Conservation (phyloP, 2,888 invertebrate genomes). For the Poecilobothrus nobilitatus region DNA sequence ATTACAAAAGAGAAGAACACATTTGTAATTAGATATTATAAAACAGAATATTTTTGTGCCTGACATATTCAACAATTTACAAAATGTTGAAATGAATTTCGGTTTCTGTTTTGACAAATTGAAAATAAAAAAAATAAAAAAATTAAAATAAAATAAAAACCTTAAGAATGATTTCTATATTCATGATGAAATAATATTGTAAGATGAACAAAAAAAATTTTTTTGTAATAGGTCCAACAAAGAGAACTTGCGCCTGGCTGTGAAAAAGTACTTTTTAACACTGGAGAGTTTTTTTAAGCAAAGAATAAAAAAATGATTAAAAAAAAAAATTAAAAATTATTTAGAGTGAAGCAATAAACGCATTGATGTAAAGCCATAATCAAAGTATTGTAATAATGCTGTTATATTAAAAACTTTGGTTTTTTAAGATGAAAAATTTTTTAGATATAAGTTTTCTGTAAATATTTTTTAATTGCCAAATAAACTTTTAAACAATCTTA, state of each 20-base stretch:
- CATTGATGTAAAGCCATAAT: constrained; percentile 6
- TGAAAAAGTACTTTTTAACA: constrained; percentile 6
- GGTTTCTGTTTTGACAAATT: constrained; percentile 1
- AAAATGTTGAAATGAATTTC: constrained; percentile 6
- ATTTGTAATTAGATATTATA: constrained; percentile 63
- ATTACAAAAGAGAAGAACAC: constrained; percentile 70
- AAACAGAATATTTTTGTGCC: constrained; percentile 18
- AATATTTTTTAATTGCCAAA: constrained; percentile 6
- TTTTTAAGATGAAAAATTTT: not conserved
- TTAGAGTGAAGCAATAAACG: constrained; percentile 6
- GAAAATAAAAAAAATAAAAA: not conserved
- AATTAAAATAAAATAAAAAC: not conserved
- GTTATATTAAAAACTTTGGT: not conserved
- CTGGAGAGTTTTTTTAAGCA: constrained; percentile 3
- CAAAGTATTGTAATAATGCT: constrained; percentile 6
- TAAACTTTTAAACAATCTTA: constrained; percentile 3
- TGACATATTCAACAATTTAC: constrained; percentile 3
- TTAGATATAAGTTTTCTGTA: constrained; percentile 6
- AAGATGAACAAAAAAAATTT: not conserved
- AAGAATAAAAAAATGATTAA: not conserved
- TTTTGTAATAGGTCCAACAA: constrained; percentile 6
- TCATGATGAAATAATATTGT: not conserved
- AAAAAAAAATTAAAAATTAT: not conserved
- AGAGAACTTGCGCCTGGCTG: constrained; percentile 6
- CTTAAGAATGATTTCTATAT: constrained; percentile 4